Evolutionary conservation across 2,888 invertebrate species (phyloP), one percentile per base, ranked within the genome.

Genomic region (Heliconius ismenius): DNA sequence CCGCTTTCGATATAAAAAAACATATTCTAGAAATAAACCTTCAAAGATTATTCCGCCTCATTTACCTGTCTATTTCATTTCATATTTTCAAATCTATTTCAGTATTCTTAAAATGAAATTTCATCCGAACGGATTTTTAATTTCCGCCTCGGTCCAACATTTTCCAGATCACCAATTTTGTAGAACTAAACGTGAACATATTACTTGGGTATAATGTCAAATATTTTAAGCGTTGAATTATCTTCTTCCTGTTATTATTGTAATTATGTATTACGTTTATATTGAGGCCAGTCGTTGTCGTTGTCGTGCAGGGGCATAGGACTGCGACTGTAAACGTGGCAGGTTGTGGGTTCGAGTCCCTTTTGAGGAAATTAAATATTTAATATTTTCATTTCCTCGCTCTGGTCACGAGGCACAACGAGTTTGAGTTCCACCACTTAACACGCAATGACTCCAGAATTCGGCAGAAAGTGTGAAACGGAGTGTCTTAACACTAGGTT

Each of bases 121-220:
- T 76, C 67, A 63, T 76, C 54, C 73, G 69, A 58, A 75, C 74
- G 78, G 49, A 26, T 73, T 75, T 76, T 75, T 78, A 79, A 79
- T 79, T 76, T 79, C 78, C 79, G 75, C 58, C 63, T 28, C 67
- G n/a, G 32, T 28, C 78, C 67, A 24, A 63, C 78, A 64, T 78
- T 78, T 76, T 75, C 58, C 73, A 69, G 49, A 70, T 63, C 24
- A 74, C 49, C 74, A 73, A 68, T 78, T 76, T 63, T 63, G 58
- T 76, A 72, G 28, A 68, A 60, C 73, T 64, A 58, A 75, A 64
- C 58, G 64, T 73, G 49, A 68, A 67, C 36, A 39, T 36, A 60
- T 18, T 76, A 62, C 39, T 36, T 6, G 13, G 18, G 6, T 39
- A 39, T 62, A 39, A 69, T 69, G 69, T 54, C 9, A 49, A 65